phyloP scores from a whole-genome alignment of 2,888 invertebrate species.

The Zaprionus obscuricornis region DNA sequence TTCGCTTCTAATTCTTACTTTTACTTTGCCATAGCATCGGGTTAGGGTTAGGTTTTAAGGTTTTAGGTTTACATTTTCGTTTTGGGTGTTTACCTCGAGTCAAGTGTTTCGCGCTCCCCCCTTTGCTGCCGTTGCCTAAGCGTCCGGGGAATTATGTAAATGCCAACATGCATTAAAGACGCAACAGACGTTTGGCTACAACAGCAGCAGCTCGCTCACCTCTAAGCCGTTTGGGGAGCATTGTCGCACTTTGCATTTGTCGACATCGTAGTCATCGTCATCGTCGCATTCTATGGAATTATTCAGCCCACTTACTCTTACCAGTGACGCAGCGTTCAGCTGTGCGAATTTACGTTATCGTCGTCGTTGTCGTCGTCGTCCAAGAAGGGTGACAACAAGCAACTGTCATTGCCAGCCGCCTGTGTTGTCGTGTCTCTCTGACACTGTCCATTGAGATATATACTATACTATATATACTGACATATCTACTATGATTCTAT shows the following conservation, averaged over 20 bases:
- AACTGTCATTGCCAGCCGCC: constrained; percentile 70
- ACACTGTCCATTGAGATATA: constrained; percentile 24
- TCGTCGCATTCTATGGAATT: constrained; percentile 53
- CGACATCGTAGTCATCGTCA: too few species aligned
- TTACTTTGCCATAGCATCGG: constrained; percentile 20
- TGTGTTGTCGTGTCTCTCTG: too few species aligned
- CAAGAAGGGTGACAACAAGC: constrained; percentile 60
- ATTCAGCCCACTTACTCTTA: constrained; percentile 54
- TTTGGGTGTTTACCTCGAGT: constrained; percentile 54
- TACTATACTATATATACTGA: neutral
- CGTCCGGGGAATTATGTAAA: constrained; percentile 70
- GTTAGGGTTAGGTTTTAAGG: constrained; percentile 21
- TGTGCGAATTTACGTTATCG: constrained; percentile 65
- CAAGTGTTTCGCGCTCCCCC: constrained; percentile 53
- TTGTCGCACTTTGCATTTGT: constrained; percentile 37
- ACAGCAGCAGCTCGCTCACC: constrained; percentile 28
- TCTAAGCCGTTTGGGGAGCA: constrained; percentile 36
- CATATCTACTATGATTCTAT: constrained; percentile 17
- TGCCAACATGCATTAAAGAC: constrained; percentile 72
- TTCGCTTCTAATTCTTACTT: constrained; percentile 29
- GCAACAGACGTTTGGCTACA: constrained; percentile 39
- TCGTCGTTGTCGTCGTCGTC: too few species aligned
- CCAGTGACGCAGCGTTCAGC: constrained; percentile 53
- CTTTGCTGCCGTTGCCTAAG: constrained; percentile 5
- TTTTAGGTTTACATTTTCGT: too few species aligned